phyloP scores from a whole-genome alignment of 1,140 invertebrate species.

The Leptinotarsa texana region DNA sequence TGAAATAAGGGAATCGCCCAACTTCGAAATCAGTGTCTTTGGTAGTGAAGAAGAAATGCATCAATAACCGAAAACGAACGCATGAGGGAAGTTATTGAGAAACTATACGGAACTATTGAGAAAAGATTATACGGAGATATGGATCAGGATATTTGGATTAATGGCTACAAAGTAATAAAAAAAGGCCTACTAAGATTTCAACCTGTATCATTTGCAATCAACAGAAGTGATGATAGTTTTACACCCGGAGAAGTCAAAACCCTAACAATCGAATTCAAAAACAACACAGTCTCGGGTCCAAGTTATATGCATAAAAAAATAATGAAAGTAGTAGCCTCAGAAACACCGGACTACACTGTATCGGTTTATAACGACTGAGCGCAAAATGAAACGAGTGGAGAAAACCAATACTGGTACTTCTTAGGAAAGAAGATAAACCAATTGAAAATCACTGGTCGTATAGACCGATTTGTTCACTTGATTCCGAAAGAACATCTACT shows the following conservation, averaged over 20 bases:
- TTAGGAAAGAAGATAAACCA: background rate
- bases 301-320: background rate
- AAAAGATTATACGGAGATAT: background rate
- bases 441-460: too few species aligned
- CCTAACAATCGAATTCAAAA: background rate
- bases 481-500: too few species aligned
- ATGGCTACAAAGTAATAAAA: background rate
- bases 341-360: background rate
- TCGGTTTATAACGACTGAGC: background rate
- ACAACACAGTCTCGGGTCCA: background rate
- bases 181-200: background rate
- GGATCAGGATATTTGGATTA: background rate
- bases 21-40: background rate
- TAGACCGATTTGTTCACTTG: too few species aligned
- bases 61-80: too few species aligned
- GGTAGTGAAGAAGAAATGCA: too few species aligned
- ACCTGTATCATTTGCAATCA: too few species aligned
- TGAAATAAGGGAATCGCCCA: background rate
- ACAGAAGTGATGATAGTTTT: background rate
- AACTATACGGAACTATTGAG: too few species aligned
- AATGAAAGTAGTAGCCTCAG: background rate
- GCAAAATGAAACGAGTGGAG: background rate
- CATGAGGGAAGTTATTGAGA: background rate
- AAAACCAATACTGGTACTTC: background rate
- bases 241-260: background rate